Percentiles rank a stretch among this genome's conserved stretches.
Evolutionary conservation across 1,140 invertebrate species (phyloP).

Genomic region (Maconellicoccus hirsutus): DNA sequence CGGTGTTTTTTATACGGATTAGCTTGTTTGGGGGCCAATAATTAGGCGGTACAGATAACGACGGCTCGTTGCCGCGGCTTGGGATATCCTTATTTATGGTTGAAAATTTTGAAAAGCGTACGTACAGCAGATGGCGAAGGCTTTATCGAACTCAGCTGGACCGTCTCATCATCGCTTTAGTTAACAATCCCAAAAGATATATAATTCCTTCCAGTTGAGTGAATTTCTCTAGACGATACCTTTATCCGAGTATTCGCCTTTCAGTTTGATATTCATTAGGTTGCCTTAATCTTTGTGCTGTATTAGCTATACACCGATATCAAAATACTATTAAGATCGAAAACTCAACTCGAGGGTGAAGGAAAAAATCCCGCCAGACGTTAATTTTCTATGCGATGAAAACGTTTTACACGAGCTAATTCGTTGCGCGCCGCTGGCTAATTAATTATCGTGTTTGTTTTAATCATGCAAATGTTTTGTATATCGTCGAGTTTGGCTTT

Average conservation of each 20-base stretch:
- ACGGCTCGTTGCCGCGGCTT: not conserved
- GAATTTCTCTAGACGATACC: slow-evolving; percentile 10
- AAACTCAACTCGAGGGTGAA: no score
- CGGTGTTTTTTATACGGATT: not conserved
- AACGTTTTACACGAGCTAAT: no score
- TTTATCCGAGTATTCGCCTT: not conserved
- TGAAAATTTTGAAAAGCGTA: not conserved
- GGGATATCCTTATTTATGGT: slow-evolving; percentile 14
- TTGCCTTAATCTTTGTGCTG: slow-evolving; percentile 8
- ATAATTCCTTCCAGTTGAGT: slow-evolving; percentile 16
- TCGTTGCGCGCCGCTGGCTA: no score
- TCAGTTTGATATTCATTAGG: slow-evolving; percentile 12
- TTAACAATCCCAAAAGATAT: slow-evolving; percentile 22
- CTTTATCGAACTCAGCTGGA: slow-evolving; percentile 15
- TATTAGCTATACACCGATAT: slow-evolving; percentile 5
- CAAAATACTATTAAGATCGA: slow-evolving; percentile 6
- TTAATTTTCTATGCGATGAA: no score
- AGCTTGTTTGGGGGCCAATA: not conserved
- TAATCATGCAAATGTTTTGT: no score
- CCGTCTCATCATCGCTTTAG: slow-evolving; percentile 21
- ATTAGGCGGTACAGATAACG: not conserved
- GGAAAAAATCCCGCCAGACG: no score
- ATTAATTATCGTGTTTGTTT: no score
- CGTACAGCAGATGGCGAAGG: not conserved
- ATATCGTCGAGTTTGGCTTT: no score